These are phyloP conservation scores for Hydropotes inermis DNA, from an alignment of 2,113 vertebrate genomes.

Conservation along the genomic window DNA sequence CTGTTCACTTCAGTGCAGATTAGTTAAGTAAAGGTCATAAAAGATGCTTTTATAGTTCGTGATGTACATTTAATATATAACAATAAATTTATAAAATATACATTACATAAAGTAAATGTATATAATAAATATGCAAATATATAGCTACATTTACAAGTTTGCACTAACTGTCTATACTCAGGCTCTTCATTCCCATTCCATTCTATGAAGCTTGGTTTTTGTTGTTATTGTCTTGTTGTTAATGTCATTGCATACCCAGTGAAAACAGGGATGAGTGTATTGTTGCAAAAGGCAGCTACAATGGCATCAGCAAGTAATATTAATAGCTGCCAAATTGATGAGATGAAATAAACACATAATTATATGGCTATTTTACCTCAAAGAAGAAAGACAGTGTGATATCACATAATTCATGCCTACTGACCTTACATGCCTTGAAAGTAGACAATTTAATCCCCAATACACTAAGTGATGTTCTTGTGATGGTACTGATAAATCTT, in stretches of 20 bases:
- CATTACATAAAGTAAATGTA: background rate
- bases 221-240: background rate
- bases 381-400: background rate
- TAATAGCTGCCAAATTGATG: background rate
- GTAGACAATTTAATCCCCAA: background rate
- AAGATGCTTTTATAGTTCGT: background rate
- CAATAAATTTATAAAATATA: background rate
- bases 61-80: background rate
- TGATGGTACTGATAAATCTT: background rate
- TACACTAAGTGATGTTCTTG: slow-evolving; percentile 2
- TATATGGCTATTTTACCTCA: background rate
- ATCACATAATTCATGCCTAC: background rate
- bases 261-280: background rate
- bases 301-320: background rate
- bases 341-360: background rate
- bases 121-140: background rate
- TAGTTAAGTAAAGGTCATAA: background rate
- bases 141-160: background rate
- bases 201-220: background rate
- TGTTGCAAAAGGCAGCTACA: background rate
- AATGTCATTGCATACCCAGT: background rate
- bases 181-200: background rate
- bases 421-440: background rate
- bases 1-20: background rate
- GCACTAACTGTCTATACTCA: background rate